These are phyloP conservation scores for Plagiodera versicolora DNA, from an alignment of 2,888 invertebrate genomes.

Conservation along the genomic window DNA sequence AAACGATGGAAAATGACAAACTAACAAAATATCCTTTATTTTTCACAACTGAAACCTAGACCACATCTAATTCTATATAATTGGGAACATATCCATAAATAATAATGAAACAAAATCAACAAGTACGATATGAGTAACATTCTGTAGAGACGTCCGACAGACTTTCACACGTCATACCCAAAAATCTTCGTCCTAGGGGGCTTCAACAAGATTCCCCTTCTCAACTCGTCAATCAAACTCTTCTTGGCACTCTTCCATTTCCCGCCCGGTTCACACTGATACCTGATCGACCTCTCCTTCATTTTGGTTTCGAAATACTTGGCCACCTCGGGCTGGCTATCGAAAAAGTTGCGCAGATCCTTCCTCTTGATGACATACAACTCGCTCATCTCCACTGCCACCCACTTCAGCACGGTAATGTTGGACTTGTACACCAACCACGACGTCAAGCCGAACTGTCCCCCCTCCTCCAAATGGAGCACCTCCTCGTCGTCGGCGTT, in stretches of 20 bases:
- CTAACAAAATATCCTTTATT: no score
- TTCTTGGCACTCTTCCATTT: not conserved
- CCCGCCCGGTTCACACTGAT: not conserved
- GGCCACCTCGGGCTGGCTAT: not conserved
- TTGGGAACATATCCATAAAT: no score
- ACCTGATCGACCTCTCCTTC: not conserved
- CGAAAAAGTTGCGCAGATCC: not conserved
- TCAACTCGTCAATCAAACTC: not conserved
- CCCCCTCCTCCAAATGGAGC: slow-evolving; percentile 59
- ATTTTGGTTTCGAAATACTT: not conserved
- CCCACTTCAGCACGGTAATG: not conserved
- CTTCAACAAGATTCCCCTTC: not conserved
- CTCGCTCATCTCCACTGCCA: slow-evolving; percentile 49
- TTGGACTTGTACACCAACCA: slow-evolving; percentile 33
- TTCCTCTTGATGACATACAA: slow-evolving; percentile 34
- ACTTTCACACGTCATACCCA: not conserved
- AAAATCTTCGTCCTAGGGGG: not conserved
- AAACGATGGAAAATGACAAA: no score
- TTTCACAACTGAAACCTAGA: no score
- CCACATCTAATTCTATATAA: no score
- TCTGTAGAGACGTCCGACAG: no score
- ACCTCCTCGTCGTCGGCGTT: slow-evolving; percentile 57
- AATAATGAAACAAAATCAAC: no score
- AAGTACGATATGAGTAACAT: no score
- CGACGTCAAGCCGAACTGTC: slow-evolving; percentile 51